Base-by-base conservation (phyloP, 2,888 invertebrate species). In the Drosophila acutilabella region DNA sequence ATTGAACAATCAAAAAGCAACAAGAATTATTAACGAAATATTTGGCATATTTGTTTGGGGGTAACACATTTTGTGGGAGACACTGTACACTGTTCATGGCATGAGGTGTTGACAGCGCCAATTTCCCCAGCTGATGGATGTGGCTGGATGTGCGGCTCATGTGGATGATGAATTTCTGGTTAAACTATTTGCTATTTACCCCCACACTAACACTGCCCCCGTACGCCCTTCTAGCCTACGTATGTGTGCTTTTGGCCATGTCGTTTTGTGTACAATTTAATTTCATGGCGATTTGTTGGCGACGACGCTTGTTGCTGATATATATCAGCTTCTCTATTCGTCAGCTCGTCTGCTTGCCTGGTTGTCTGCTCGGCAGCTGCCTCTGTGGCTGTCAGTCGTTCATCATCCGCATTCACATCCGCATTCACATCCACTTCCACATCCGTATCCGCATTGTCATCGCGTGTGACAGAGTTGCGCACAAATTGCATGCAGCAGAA, bases 211-310 rank as follows among this genome's bases (percentile, higher is more conserved):
- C 57, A 42, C 60, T 6, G 7, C 13, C 10, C 1, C 5, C 14
- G 4, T 4, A 4, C 10, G 14, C 56, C 44, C 23, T 16, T 16
- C 23, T 11, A 10, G 16, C n/a, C 42, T 4, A 45, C 30, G 13
- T 30, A 44, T 60, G 18, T 38, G 13, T 26, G 23, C 48, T 57
- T 53, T 57, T 70, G 74, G 42, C 47, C 62, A 54, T 71, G 73
- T 69, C 68, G 60, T 47, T 71, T 57, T 70, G 74, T 80, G 72
- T 81, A 84, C 72, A 84, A 79, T 89, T 81, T 84, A 89, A 85
- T 89, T 89, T 89, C 74, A 74, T 83, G 89, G 74, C 89, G 87
- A 74, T 77, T 86, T 88, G 86, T 73, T 73, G 71, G 70, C 73
- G 75, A 67, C 54, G 65, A 50, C 58, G 52, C 36, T 71, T 75